These are phyloP conservation scores for Riptortus pedestris DNA, from an alignment of 1,140 invertebrate genomes.

Conservation along the genomic window DNA sequence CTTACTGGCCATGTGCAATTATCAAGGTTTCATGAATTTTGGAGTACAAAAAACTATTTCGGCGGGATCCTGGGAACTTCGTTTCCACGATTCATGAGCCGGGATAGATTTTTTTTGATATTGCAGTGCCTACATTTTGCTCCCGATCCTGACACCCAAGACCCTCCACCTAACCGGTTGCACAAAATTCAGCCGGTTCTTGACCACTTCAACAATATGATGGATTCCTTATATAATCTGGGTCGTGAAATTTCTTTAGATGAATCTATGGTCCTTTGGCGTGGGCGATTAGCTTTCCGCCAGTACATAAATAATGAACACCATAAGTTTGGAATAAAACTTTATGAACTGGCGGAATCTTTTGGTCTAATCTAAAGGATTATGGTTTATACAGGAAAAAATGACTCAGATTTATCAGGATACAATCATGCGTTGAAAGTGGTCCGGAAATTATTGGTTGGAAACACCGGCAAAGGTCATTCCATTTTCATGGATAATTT, in stretches of 20 bases:
- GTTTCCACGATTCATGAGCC: conserved; percentile 13
- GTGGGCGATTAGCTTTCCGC: conserved; percentile 34
- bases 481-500: conserved; percentile 31
- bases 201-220: conserved; percentile 17
- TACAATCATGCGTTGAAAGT: conserved; percentile 20
- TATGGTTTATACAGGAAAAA: conserved; percentile 16
- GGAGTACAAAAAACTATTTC: conserved; percentile 18
- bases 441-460: conserved; percentile 23
- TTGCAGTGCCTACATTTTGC: neutral
- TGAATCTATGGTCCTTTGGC: conserved; percentile 34
- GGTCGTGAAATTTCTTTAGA: conserved; percentile 31
- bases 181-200: conserved; percentile 7
- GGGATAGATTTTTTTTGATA: conserved; percentile 9
- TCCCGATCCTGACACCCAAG: neutral
- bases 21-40: neutral
- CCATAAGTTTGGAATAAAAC: conserved; percentile 35
- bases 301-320: conserved; percentile 35
- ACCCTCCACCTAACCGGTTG: neutral
- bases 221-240: conserved; percentile 10
- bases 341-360: conserved; percentile 32
- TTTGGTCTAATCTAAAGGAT: conserved; percentile 16
- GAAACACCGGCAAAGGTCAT: conserved; percentile 22
- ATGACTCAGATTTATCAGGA: conserved; percentile 1
- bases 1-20: conserved; percentile 20
- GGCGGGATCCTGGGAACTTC: neutral